A percentile compares a stretch with the other conserved stretches of the same genome.
Evolutionary conservation across 1,140 invertebrate species (phyloP).

Genomic region (Brachionus manjavacas): DNA sequence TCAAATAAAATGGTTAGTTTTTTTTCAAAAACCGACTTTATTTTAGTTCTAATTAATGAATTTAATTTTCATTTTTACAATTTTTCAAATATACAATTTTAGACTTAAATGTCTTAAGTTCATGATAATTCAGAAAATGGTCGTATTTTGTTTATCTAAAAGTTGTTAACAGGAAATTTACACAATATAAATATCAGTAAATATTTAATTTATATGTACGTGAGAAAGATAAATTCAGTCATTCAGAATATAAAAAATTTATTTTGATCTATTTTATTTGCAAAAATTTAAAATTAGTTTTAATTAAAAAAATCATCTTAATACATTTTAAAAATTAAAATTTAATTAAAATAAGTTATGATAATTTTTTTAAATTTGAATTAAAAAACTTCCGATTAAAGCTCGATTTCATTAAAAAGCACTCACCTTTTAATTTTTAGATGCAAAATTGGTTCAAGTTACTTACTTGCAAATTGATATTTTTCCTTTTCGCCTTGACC

Average conservation of each 20-base stretch:
- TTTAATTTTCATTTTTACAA: neutral
- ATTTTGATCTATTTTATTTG: no score
- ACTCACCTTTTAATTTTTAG: neutral
- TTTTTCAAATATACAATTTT: neutral
- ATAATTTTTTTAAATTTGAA: constrained; percentile 10
- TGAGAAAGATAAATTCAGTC: neutral
- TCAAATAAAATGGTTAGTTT: neutral
- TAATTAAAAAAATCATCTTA: neutral
- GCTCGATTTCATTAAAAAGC: neutral
- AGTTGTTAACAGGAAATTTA: neutral
- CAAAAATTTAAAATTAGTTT: neutral
- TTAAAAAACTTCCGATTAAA: neutral
- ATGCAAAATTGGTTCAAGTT: neutral
- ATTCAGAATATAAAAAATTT: no score
- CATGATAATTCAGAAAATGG: neutral
- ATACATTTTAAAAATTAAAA: neutral
- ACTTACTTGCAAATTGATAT: neutral
- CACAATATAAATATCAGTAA: neutral
- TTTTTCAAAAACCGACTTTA: neutral
- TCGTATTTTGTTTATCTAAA: neutral
- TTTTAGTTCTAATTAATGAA: neutral
- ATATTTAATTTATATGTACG: neutral
- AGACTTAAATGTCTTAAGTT: neutral
- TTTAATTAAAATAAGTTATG: constrained; percentile 15
- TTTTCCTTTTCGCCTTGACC: neutral